These are phyloP conservation scores for Stegastes partitus DNA, from an alignment of 2,113 vertebrate genomes.

Conservation along the genomic window DNA sequence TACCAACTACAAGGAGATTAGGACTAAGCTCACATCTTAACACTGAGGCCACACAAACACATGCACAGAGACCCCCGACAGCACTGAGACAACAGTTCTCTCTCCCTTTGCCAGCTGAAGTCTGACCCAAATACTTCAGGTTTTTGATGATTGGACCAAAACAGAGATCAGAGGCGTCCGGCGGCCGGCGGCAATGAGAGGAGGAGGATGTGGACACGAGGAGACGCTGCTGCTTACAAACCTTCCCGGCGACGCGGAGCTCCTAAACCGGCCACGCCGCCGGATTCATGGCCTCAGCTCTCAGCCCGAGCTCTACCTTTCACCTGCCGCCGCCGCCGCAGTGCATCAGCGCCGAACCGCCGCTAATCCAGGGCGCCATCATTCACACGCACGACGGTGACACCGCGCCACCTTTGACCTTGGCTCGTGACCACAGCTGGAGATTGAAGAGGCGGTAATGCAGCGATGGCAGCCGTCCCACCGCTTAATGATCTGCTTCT, in stretches of 20 bases:
- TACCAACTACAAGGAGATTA: conserved; percentile 80
- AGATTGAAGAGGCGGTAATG: conserved; percentile 72
- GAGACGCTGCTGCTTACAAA: conserved; percentile 47
- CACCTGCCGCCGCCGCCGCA: conserved; percentile 41
- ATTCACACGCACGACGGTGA: conserved; percentile 47
- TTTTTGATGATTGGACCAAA: conserved; percentile 76
- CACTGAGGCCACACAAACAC: conserved; percentile 59
- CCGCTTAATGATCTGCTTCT: conserved; percentile 68
- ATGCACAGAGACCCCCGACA: conserved; percentile 46
- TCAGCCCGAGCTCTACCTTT: conserved; percentile 54
- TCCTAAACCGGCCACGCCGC: conserved; percentile 59
- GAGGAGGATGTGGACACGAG: conserved; percentile 37
- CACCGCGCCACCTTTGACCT: conserved; percentile 69
- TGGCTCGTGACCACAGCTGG: conserved; percentile 68
- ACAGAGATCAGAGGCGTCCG: conserved; percentile 72
- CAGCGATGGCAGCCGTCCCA: conserved; percentile 71
- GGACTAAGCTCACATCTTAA: conserved; percentile 74
- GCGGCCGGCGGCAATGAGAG: conserved; percentile 36
- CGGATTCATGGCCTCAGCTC: conserved; percentile 63
- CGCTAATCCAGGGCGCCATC: conserved; percentile 40
- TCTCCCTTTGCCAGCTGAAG: conserved; percentile 64
- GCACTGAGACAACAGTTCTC: conserved; percentile 55
- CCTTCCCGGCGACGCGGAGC: conserved; percentile 36
- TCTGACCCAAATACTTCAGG: conserved; percentile 78
- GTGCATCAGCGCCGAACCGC: conserved; percentile 3